Percentiles rank a stretch among this genome's conserved stretches.
Conservation (phyloP, 2,797 vertebrate species). For the Numenius phaeopus region DNA sequence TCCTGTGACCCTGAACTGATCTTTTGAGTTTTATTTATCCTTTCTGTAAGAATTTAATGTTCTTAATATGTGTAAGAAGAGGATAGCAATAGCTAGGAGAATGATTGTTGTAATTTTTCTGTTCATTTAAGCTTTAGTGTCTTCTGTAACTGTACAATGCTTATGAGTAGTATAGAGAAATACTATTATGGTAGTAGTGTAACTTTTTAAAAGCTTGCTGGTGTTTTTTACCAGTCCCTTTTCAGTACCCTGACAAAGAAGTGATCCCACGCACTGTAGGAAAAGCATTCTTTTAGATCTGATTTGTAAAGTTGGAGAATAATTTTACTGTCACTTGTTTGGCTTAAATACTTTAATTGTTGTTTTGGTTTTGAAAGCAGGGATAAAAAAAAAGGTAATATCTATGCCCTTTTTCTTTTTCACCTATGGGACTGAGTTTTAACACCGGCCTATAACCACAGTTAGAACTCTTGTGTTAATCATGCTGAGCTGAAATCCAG, state of each 20-base stretch:
- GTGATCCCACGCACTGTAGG: background rate
- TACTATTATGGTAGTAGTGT: background rate
- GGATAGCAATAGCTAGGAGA: background rate
- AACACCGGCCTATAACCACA: background rate
- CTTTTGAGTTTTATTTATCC: background rate
- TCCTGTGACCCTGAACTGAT: background rate
- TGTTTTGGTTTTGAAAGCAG: background rate
- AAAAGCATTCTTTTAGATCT: background rate
- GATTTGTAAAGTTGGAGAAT: background rate
- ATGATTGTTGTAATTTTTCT: background rate
- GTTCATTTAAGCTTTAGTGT: background rate
- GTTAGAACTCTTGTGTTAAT: background rate
- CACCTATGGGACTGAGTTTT: background rate
- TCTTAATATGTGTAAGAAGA: background rate
- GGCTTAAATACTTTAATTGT: background rate
- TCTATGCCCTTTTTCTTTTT: background rate
- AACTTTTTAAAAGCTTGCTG: background rate
- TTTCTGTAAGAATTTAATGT: background rate
- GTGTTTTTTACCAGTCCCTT: background rate
- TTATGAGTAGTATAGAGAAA: background rate
- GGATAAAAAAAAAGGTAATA: background rate
- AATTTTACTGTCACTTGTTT: background rate
- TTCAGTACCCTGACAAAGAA: background rate
- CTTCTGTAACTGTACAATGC: background rate
- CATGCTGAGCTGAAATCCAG: background rate